Conservation (phyloP, 2,113 vertebrate genomes). For the Pangasianodon gigas region DNA sequence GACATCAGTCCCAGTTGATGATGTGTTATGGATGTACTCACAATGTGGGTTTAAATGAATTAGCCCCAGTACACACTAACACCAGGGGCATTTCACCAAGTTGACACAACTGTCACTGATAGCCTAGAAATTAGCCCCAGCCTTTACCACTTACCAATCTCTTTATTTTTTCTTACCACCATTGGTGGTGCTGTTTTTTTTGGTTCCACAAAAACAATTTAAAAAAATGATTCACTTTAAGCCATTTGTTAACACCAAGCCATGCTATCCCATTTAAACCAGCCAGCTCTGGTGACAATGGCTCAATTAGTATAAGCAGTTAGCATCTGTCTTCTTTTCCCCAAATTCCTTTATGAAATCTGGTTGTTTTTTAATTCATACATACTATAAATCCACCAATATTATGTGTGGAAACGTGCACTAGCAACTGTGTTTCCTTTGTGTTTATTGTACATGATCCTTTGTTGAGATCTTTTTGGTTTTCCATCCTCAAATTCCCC, state of each 20-base stretch:
- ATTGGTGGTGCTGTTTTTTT: neutral
- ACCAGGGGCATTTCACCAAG: too few relatives aligned
- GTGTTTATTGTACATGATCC: neutral
- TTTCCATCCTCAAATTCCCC: constrained; percentile 29
- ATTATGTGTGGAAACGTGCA: neutral
- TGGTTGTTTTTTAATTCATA: too few relatives aligned
- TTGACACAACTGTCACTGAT: too few relatives aligned
- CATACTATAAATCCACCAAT: too few relatives aligned
- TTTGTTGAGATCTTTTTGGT: constrained; percentile 33
- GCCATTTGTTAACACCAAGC: neutral
- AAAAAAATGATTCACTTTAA: neutral
- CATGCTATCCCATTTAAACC: neutral
- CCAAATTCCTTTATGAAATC: neutral
- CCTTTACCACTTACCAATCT: too few relatives aligned
- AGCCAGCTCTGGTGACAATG: neutral
- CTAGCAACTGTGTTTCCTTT: neutral
- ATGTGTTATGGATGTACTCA: neutral
- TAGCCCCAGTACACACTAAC: too few relatives aligned
- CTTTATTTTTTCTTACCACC: neutral
- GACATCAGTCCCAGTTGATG: neutral
- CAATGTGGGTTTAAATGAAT: neutral
- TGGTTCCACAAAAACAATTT: neutral
- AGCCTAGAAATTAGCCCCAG: too few relatives aligned
- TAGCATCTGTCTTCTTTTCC: neutral
- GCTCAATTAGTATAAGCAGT: neutral